phyloP scores from a whole-genome alignment of 2,888 invertebrate genomes.

The Glyphotaelius pellucidus region DNA sequence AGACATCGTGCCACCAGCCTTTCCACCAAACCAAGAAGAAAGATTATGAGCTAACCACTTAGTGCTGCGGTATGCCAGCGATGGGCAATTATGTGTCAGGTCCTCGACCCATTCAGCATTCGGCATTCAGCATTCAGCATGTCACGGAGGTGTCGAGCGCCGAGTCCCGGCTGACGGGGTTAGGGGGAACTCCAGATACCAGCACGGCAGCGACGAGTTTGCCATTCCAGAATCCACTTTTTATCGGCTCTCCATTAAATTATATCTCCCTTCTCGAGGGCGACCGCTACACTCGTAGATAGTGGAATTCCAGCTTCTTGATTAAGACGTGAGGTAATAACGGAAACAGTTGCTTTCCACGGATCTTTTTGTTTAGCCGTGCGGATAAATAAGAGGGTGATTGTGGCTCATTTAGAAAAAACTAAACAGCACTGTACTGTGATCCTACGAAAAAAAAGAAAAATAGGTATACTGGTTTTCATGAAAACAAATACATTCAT shows the following conservation, averaged over 20 bases:
- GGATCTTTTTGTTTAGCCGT: not conserved
- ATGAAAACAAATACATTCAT: too few relatives aligned
- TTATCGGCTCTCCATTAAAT: conserved; percentile 39
- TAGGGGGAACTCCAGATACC: not conserved
- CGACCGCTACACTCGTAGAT: not conserved
- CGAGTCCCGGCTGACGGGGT: not conserved
- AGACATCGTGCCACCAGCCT: not conserved
- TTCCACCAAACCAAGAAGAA: too few relatives aligned
- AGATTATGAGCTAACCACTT: not conserved
- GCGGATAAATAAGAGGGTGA: not conserved
- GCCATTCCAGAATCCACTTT: conserved; percentile 49
- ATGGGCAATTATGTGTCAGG: not conserved
- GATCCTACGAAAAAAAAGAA: too few relatives aligned
- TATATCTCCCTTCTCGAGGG: not conserved
- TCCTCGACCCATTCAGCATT: not conserved
- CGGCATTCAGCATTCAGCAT: not conserved
- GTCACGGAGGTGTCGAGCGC: not conserved
- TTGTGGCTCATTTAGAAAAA: not conserved
- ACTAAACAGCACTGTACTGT: too few relatives aligned
- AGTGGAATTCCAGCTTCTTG: not conserved
- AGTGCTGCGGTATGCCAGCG: not conserved
- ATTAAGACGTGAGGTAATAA: not conserved
- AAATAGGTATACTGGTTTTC: too few relatives aligned
- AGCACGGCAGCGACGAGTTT: not conserved
- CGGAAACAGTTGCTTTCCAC: not conserved